These are phyloP conservation scores for Rattus rattus DNA, from an alignment of 2,113 vertebrate genomes.

Conservation along the genomic window DNA sequence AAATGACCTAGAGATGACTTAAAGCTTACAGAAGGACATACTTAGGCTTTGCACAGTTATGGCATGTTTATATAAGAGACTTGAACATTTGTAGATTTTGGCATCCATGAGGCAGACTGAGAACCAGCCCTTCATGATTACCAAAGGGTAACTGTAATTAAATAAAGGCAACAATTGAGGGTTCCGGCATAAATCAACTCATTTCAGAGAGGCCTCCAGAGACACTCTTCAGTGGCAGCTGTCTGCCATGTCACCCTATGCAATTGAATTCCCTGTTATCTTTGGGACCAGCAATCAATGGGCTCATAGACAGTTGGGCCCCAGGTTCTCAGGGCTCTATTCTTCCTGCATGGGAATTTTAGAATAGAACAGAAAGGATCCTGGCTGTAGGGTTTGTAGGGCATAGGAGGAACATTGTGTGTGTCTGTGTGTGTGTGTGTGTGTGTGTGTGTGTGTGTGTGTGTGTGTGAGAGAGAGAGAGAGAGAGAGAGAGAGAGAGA, in stretches of 20 bases:
- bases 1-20: not conserved
- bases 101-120: not conserved
- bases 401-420: not conserved
- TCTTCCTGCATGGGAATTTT: not conserved
- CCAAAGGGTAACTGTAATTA: not conserved
- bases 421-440: too few relatives aligned
- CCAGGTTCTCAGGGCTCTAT: not conserved
- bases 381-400: not conserved
- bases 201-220: not conserved
- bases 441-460: too few relatives aligned
- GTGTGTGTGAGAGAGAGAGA: too few relatives aligned
- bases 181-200: conserved; percentile 16
- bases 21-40: not conserved
- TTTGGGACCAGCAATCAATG: not conserved
- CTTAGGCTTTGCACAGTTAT: not conserved
- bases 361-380: not conserved
- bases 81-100: not conserved
- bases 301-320: not conserved
- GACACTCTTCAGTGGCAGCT: not conserved
- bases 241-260: not conserved
- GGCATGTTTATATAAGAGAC: not conserved
- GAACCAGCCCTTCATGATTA: not conserved
- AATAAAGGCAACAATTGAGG: conserved; percentile 30
- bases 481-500: too few relatives aligned
- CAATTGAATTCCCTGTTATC: not conserved